Base-by-base conservation (phyloP, 1,140 invertebrate genomes). In the Diachasma alloeum region DNA sequence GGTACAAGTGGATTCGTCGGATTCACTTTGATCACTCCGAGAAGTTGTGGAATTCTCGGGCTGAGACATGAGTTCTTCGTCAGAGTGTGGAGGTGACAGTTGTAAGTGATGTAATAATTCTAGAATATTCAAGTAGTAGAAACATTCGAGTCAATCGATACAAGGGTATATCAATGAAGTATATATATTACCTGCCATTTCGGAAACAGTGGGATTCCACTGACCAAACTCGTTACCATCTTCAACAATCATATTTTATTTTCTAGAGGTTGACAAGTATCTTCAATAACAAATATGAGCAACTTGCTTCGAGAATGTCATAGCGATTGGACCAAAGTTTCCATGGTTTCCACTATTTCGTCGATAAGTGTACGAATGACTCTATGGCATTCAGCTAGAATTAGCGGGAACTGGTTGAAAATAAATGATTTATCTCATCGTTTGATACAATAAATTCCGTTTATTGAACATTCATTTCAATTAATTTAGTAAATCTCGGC, bases 131-230 rank as follows among this genome's bases (percentile, higher is more conserved):
- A 48, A n/a, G n/a, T n/a, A n/a, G n/a, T n/a, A n/a, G n/a, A n/a
- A n/a, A n/a, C n/a, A n/a, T n/a, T n/a, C n/a, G n/a, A n/a, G n/a
- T n/a, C n/a, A n/a, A n/a, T n/a, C n/a, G n/a, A n/a, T n/a, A n/a
- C n/a, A n/a, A n/a, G n/a, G 9, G 9, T 4, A 37, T 37, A 9
- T 37, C 9, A 37, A 37, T 59, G 53, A 26, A 59, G n/a, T 15
- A 48, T 48, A 8, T 11, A 8, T 68, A 75, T 36, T 72, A 76
- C 75, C 75, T 72, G 75, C 69, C 6, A 76, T 76, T 37, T 76
- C 75, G 13, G 69, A 66, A 36, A 71, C 26, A 5, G 75, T 53
- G 10, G 75, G 75, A 19, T 76, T 59, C 75, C 75, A 76, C 59
- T 72, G 22, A 19, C 17, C n/a, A n/a, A n/a, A 76, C 67, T 76